Evolutionary conservation across 2,797 vertebrate genomes (phyloP).

Genomic region (Pangasius macronema): DNA sequence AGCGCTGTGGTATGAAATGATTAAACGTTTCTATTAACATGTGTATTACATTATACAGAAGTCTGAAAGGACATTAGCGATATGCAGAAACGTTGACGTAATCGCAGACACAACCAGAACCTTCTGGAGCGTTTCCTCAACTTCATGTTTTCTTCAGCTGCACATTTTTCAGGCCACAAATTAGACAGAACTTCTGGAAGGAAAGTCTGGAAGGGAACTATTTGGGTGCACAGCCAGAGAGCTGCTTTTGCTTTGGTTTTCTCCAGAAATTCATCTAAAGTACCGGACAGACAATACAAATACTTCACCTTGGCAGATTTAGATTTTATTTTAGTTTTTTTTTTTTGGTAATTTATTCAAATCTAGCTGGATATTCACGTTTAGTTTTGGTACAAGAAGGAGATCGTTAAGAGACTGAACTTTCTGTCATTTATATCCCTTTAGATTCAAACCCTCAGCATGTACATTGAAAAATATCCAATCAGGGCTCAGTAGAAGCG

Average conservation of each 20-base stretch:
- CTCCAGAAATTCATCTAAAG: neutral
- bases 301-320: neutral
- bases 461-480: neutral
- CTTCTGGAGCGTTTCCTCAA: neutral
- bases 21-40: neutral
- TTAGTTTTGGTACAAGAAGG: neutral
- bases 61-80: neutral
- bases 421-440: neutral
- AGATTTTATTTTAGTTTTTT: no score
- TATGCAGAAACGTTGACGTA: neutral
- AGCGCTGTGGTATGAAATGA: neutral
- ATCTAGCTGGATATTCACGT: neutral
- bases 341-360: neutral
- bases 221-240: neutral
- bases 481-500: no score
- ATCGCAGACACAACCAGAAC: neutral
- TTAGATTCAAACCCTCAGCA: neutral
- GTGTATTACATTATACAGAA: neutral
- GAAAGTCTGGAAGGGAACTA: neutral
- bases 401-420: neutral
- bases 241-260: neutral
- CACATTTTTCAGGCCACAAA: conserved; percentile 8
- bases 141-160: neutral
- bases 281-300: neutral
- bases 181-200: neutral